A percentile compares a stretch with the other conserved stretches of the same genome.
These are phyloP conservation scores for Cistogaster globosa DNA, from an alignment of 2,888 invertebrate genomes.

Conservation along the genomic window DNA sequence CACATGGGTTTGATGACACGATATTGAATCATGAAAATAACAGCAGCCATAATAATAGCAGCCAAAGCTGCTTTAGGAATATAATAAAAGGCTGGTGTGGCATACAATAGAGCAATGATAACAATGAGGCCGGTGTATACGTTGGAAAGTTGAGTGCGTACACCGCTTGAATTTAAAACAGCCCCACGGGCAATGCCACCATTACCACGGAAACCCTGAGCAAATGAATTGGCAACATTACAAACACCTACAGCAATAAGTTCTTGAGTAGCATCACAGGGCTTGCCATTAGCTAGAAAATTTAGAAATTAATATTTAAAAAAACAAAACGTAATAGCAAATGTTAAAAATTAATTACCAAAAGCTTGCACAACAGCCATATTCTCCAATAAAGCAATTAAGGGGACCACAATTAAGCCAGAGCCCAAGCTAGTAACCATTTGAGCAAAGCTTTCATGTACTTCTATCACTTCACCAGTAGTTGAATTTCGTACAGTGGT, in stretches of 20 bases:
- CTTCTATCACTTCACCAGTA: slow-evolving; percentile 79
- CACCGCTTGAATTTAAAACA: slow-evolving; percentile 94
- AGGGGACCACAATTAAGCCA: slow-evolving; percentile 92
- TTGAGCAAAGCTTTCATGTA: slow-evolving; percentile 85
- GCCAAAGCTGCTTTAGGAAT: slow-evolving; percentile 94
- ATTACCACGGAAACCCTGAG: slow-evolving; percentile 91
- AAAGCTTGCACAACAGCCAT: slow-evolving; percentile 87
- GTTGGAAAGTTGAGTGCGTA: slow-evolving; percentile 92
- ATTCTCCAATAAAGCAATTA: slow-evolving; percentile 94
- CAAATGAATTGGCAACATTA: slow-evolving; percentile 93
- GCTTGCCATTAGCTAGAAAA: slow-evolving; percentile 87
- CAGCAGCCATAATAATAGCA: slow-evolving; percentile 95
- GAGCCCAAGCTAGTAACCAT: slow-evolving; percentile 92
- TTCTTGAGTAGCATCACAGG: slow-evolving; percentile 96
- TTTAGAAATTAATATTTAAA: not conserved
- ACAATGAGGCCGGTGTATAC: slow-evolving; percentile 92
- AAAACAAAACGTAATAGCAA: not conserved
- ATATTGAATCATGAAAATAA: slow-evolving; percentile 95
- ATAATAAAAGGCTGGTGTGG: slow-evolving; percentile 94
- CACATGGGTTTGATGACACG: slow-evolving; percentile 94
- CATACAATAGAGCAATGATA: slow-evolving; percentile 91
- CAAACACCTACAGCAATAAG: slow-evolving; percentile 91
- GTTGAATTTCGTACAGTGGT: slow-evolving; percentile 85
- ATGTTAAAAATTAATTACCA: slow-evolving; percentile 73
- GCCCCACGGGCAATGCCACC: slow-evolving; percentile 94